These are phyloP conservation scores for Rhagium mordax DNA, from an alignment of 2,888 invertebrate species.

Conservation along the genomic window DNA sequence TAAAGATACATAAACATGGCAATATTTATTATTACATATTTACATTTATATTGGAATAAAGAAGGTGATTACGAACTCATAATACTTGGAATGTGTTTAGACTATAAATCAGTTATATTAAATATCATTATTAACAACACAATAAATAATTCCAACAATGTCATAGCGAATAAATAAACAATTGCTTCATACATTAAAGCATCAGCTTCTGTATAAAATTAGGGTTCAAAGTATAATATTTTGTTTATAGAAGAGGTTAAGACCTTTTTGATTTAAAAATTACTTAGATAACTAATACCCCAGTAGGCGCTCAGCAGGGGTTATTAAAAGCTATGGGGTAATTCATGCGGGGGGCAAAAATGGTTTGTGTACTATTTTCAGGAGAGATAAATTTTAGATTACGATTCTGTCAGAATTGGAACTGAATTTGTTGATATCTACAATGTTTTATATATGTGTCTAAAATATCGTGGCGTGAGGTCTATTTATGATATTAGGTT, in stretches of 20 bases:
- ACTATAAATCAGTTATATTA: neutral
- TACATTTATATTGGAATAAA: neutral
- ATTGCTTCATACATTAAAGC: neutral
- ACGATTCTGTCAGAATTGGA: no score
- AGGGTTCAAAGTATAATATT: slow-evolving; percentile 12
- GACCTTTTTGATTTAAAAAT: neutral
- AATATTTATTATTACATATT: neutral
- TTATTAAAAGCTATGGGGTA: no score
- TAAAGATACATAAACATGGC: neutral
- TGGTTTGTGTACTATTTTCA: no score
- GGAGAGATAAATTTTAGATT: no score
- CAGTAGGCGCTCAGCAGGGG: no score
- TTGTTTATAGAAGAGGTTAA: neutral
- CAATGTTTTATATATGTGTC: no score
- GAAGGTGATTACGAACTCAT: neutral
- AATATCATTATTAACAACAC: neutral
- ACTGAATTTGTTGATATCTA: no score
- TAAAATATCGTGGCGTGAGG: no score
- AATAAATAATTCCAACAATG: neutral
- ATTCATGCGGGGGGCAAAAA: no score
- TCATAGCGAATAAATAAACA: neutral
- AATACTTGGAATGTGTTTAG: neutral
- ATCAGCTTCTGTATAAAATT: slow-evolving; percentile 2
- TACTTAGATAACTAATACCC: no score
- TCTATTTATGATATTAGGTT: no score